These are phyloP conservation scores for Loriculus beryllinus DNA, from an alignment of 2,797 vertebrate genomes.

Conservation along the genomic window DNA sequence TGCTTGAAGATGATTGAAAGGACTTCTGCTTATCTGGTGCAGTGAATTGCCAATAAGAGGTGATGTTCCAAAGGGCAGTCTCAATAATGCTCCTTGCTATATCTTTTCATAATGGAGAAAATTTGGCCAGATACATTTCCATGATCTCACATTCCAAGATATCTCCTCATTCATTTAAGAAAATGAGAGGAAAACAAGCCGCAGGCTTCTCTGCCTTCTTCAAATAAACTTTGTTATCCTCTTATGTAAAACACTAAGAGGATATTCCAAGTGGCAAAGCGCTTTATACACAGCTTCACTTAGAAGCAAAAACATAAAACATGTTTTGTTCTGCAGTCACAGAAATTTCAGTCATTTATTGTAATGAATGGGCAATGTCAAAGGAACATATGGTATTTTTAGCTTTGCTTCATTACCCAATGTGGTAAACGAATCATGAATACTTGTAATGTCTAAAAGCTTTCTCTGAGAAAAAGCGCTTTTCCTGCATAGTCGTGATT, in stretches of 20 bases:
- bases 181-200: constrained; percentile 28
- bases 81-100: background rate
- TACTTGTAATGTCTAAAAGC: constrained; percentile 18
- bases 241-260: constrained; percentile 33
- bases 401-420: constrained; percentile 55
- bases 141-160: background rate
- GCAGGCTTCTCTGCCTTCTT: background rate
- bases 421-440: constrained; percentile 25
- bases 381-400: constrained; percentile 51
- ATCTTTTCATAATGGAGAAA: background rate
- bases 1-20: constrained; percentile 16
- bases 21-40: background rate
- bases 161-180: constrained; percentile 1
- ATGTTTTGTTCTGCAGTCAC: constrained; percentile 33
- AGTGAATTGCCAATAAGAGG: constrained; percentile 1
- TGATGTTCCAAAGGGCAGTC: constrained; percentile 12
- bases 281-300: constrained; percentile 9
- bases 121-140: background rate
- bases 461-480: constrained; percentile 14
- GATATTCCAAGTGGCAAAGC: constrained; percentile 22
- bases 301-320: constrained; percentile 47
- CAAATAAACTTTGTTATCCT: constrained; percentile 37
- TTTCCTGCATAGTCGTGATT: constrained; percentile 12
- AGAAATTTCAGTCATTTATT: constrained; percentile 37
- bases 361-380: constrained; percentile 61